phyloP scores from a whole-genome alignment of 2,888 invertebrate genomes.

The Cremastinae sp. region DNA sequence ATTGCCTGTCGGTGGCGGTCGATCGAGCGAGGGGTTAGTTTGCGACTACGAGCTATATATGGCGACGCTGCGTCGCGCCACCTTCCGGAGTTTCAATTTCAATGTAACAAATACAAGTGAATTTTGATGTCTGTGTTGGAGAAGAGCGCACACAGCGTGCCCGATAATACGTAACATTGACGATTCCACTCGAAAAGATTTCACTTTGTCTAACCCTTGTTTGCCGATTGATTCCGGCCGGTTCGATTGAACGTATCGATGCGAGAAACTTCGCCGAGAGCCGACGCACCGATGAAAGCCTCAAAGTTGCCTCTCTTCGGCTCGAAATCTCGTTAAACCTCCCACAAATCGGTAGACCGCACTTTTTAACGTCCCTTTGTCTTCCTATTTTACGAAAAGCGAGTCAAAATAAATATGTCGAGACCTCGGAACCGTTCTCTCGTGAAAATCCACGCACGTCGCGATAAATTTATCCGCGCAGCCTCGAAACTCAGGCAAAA shows the following conservation, averaged over 20 bases:
- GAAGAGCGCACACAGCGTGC: neutral
- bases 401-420: no score
- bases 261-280: conserved; percentile 12
- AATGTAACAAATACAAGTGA: neutral
- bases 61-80: conserved; percentile 49
- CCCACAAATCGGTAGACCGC: neutral
- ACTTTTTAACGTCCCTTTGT: neutral
- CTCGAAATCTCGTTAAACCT: no score
- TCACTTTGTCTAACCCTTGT: conserved; percentile 41
- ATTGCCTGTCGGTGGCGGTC: conserved; percentile 55
- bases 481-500: no score
- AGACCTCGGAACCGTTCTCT: no score
- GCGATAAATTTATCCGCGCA: no score
- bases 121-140: neutral
- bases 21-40: conserved; percentile 44
- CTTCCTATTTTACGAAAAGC: neutral
- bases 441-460: conserved; percentile 37
- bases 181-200: conserved; percentile 40
- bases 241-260: conserved; percentile 46
- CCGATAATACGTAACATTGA: conserved; percentile 45
- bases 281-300: neutral
- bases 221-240: conserved; percentile 53
- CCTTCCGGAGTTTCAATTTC: conserved; percentile 20
- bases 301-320: no score
- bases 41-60: conserved; percentile 36